phyloP scores from a whole-genome alignment of 2,113 vertebrate species.

The Sylvicapra grimmia region DNA sequence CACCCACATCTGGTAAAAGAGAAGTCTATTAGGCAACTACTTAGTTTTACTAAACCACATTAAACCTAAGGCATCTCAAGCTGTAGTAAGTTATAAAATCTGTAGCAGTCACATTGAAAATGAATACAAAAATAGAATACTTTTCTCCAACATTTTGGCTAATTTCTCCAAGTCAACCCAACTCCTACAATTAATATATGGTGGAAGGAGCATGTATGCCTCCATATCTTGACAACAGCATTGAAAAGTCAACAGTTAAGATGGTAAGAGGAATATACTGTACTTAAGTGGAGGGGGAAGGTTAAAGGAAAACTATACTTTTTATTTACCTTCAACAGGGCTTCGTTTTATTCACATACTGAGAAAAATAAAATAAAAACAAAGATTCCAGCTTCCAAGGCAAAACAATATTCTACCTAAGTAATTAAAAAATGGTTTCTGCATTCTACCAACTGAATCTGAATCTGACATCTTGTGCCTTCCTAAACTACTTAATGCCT shows the following conservation, averaged over 20 bases:
- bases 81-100: background rate
- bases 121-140: background rate
- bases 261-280: background rate
- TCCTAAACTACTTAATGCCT: background rate
- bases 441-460: background rate
- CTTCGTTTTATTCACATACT: background rate
- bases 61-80: background rate
- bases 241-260: background rate
- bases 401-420: background rate
- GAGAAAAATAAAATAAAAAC: background rate
- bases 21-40: background rate
- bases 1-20: background rate
- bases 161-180: background rate
- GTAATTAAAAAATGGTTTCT: background rate
- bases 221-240: background rate
- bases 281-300: background rate
- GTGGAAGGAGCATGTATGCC: accelerated
- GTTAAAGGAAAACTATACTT: background rate
- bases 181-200: background rate
- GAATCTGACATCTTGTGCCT: background rate
- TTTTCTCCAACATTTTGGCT: background rate
- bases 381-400: background rate
- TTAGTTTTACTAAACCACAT: background rate
- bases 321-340: background rate
- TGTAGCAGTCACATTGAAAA: background rate